Conservation (phyloP, 2,888 invertebrate genomes). For the Schrankia costaestrigalis region DNA sequence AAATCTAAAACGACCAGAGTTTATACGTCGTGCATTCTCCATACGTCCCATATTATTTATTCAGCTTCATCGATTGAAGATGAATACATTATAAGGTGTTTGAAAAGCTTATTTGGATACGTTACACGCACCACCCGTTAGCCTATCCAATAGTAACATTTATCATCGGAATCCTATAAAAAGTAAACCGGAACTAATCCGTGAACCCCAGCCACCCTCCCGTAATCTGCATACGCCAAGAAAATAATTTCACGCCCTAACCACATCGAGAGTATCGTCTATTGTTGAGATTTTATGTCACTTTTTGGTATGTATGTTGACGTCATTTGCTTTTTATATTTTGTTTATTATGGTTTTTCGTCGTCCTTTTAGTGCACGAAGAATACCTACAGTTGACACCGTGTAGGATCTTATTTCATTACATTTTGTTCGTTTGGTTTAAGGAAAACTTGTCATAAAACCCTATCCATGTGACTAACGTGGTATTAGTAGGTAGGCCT, state of each 20-base stretch:
- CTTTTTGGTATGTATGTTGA: slow-evolving; percentile 31
- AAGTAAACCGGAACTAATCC: slow-evolving; percentile 78
- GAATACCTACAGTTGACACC: neutral
- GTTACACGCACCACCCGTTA: slow-evolving; percentile 77
- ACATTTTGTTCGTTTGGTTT: too few species aligned
- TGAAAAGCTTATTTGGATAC: slow-evolving; percentile 64
- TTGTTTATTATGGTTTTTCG: neutral
- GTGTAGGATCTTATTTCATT: too few species aligned
- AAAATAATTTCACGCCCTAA: slow-evolving; percentile 78
- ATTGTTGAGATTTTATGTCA: slow-evolving; percentile 52
- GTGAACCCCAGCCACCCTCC: slow-evolving; percentile 51
- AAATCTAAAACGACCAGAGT: too few species aligned
- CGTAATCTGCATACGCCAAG: slow-evolving; percentile 78
- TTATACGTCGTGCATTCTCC: too few species aligned
- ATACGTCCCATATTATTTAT: slow-evolving; percentile 10
- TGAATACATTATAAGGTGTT: slow-evolving; percentile 34
- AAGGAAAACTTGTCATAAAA: too few species aligned
- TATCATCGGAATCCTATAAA: slow-evolving; percentile 79
- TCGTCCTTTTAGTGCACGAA: too few species aligned
- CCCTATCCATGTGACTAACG: too few species aligned
- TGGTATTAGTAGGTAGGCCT: too few species aligned
- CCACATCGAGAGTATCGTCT: slow-evolving; percentile 53
- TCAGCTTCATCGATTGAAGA: slow-evolving; percentile 23
- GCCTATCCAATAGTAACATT: slow-evolving; percentile 65
- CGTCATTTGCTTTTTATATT: slow-evolving; percentile 3